Evolutionary conservation across 2,888 invertebrate genomes (phyloP), one percentile per base, ranked within the genome.

Genomic region (Eupithecia insigniata): DNA sequence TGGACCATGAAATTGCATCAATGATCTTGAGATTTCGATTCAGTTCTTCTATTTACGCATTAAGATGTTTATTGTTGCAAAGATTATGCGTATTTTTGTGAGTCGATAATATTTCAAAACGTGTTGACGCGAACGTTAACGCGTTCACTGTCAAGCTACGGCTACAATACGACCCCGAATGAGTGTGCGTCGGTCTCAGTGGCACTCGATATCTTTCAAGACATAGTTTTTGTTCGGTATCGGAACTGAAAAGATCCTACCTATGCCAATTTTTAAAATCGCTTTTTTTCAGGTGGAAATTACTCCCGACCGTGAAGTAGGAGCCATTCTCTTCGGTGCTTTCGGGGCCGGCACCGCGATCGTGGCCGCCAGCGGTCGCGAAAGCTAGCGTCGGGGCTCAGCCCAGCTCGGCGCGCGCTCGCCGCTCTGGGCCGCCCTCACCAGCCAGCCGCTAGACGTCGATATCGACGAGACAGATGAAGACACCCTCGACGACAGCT

Each of bases 371-470:
- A 88, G 87, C 76, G 88, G 94, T 51, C 94, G 95, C 72, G 96
- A 95, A 89, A 96, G 96, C 92, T 94, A 94, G 93, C 94, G 93
- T 80, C 92, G 93, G 78, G 94, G 91, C 86, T 93, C 93, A 81
- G 91, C 89, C 83, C 91, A 88, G 87, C 89, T 90, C 78, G 93
- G 93, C 75, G 93, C 93, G 14, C 91, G 93, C 83, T 96, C 97
- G 77, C 97, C 97, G 67, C 94, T 97, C 79, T 97, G 97, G 97
- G 97, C 96, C 68, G 96, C 97, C 69, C 95, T 97, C 81, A 97
- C 97, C 70, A 96, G 96, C 83, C 96, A 97, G 84, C 93, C 92
- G 7, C 88, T 93, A 14, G 93, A 92, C 82, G 91, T 70, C 32
- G 77, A 77, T 60, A 70, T 75, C 32, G 79, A 91, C 71, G 92